Base-by-base conservation (phyloP, 2,113 vertebrate genomes). In the Phyllostomus hastatus region DNA sequence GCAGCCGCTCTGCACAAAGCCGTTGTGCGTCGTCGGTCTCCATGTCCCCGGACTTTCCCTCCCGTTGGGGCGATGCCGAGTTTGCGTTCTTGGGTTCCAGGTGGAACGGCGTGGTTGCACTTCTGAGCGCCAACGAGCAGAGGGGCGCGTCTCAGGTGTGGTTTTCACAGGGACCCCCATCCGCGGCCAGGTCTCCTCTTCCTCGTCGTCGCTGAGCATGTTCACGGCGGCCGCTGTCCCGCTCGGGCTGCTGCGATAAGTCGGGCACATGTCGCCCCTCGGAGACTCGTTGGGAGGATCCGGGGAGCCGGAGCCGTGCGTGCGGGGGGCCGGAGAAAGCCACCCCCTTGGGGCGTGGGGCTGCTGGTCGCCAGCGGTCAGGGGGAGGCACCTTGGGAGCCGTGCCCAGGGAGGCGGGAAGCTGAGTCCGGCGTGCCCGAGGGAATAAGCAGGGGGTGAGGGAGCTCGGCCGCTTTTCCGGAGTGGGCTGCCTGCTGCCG, bases 1-100 rank as follows among this genome's bases (percentile, higher is more conserved):
- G 38, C 26, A 5, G 35, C 50, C 15, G 0, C 16, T 19, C 20
- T 9, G 1, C 3, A 0, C 2, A 41, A 57, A 22, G 24, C 24
- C 0, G 4, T 4, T 15, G n/a, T 12, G 26, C 7, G 1, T 38
- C 0, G 0, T 3, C 26, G 4, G 22, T 43, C 54, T 72, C 48
- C 1, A 10, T 10, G 22, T 22, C 57, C 6, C 0, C 0, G 5
- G 17, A 14, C 41, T 48, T 59, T 7, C 26, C 4, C 69, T 64
- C 19, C 38, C 5, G 0, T 15, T 59, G 33, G 1, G 5, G 4
- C 4, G 5, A 12, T 2, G 0, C 76, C 7, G 61, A 81, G 28
- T 82, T 43, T 66, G 1, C 14, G 48, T 22, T 22, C 31, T 11
- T 4, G 6, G 59, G 41, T 7, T 26, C 26, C 0, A 26, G 19